Evolutionary conservation across 2,797 vertebrate species (phyloP), one percentile per base, ranked within the genome.

Genomic region (Acanthornis magna): DNA sequence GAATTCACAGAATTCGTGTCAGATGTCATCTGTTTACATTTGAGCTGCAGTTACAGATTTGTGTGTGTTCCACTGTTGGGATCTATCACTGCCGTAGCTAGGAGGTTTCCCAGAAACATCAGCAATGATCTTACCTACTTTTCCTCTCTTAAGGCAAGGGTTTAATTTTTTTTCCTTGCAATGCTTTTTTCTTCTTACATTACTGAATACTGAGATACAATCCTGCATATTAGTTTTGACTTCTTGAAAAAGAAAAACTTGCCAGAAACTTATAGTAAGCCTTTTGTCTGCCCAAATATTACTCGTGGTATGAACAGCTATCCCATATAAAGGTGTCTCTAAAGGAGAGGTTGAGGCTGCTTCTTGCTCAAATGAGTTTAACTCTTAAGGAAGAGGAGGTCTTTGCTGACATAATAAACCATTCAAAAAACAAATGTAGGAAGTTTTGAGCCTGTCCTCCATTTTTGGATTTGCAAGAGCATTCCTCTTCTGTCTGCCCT

Each of bases 301-400:
- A 42, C 3, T 17, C 20, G 8, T 17, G 4, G 13, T 48, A 29
- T 75, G 43, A 85, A 20, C 15, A 67, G 12, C 54, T 73, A 45
- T 16, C 18, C 16, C 0, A 0, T 9, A 23, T 30, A 71, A 85
- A 71, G 10, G 5, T 60, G 6, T 30, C 9, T 71, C 26, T 77
- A 34, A 67, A 85, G 34, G 57, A 77, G 57, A 67, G 19, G 60
- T 12, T 62, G 17, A 79, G 53, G 13, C 23, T 67, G 29, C 23
- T 70, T 45, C 40, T 83, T 68, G 47, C 27, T 73, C 26, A 60
- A 66, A 43, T 58, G 29, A 63, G 27, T 87, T 84, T 76, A 70
- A 63, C 40, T 57, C 25, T 42, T 54, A 57, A 76, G 43, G 11
- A 62, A 40, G 23, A 50, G 10, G 20, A 67, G 12, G 30, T 62